Conservation (phyloP, 2,888 invertebrate genomes). For the Apeira syringaria region DNA sequence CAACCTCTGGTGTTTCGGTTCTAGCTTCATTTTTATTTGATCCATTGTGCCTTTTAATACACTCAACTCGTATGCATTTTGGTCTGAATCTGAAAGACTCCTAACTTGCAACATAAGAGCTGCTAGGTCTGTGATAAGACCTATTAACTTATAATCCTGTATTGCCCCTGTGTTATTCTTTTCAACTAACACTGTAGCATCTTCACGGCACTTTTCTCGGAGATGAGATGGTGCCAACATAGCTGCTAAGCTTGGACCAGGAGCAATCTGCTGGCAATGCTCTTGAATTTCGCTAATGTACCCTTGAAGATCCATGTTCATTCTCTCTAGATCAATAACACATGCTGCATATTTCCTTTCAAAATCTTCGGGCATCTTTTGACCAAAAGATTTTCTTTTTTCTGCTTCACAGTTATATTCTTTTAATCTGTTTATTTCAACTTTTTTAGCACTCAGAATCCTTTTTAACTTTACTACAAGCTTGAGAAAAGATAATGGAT, state of each 20-base stretch:
- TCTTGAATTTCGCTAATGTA: constrained; percentile 93
- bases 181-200: constrained; percentile 91
- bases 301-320: constrained; percentile 94
- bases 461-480: constrained; percentile 94
- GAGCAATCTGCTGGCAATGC: constrained; percentile 93
- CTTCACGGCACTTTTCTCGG: constrained; percentile 93
- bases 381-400: constrained; percentile 91
- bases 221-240: constrained; percentile 95
- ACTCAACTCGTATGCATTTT: constrained; percentile 95
- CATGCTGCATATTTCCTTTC: constrained; percentile 94
- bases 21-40: constrained; percentile 92
- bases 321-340: constrained; percentile 94
- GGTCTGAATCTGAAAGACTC: constrained; percentile 89
- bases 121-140: constrained; percentile 93
- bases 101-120: constrained; percentile 95
- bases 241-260: constrained; percentile 92
- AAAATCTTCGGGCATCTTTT: constrained; percentile 92
- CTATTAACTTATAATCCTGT: constrained; percentile 86
- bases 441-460: constrained; percentile 91
- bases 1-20: constrained; percentile 88
- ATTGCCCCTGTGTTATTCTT: constrained; percentile 86
- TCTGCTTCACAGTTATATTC: constrained; percentile 96
- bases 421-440: constrained; percentile 90
- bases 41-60: constrained; percentile 96
- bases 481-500: constrained; percentile 93